Evolutionary conservation across 2,888 invertebrate genomes (phyloP).

Genomic region (Bellardia bayeri): DNA sequence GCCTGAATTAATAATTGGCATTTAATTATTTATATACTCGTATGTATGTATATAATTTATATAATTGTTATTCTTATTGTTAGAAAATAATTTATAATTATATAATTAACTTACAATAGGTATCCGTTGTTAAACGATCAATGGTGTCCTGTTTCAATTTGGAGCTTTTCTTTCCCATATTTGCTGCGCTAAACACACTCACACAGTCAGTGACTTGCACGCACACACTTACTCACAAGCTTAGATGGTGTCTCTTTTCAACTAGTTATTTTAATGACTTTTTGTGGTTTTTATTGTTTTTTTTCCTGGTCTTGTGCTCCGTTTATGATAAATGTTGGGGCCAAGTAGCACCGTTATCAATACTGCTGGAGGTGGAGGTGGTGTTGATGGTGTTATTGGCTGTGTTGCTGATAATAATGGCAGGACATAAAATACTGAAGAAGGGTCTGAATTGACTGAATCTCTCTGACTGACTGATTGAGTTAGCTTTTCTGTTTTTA

Average conservation of each 20-base stretch:
- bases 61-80: background rate
- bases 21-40: constrained; percentile 40
- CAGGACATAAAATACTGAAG: background rate
- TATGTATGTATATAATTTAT: background rate
- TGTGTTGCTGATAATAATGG: background rate
- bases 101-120: constrained; percentile 92
- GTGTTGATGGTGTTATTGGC: background rate
- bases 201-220: constrained; percentile 3
- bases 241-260: background rate
- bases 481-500: background rate
- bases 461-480: background rate
- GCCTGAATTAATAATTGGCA: background rate
- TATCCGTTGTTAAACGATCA: constrained; percentile 94
- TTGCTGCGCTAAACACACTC: constrained; percentile 76
- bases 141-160: constrained; percentile 98
- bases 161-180: constrained; percentile 98
- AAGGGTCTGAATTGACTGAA: background rate
- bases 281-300: background rate
- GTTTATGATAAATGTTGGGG: background rate
- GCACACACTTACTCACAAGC: background rate
- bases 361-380: background rate
- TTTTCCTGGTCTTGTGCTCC: background rate
- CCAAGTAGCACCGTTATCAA: background rate
- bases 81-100: constrained; percentile 20
- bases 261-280: background rate